Conservation (phyloP, 2,888 invertebrate species). For the Seira sanloemensis region DNA sequence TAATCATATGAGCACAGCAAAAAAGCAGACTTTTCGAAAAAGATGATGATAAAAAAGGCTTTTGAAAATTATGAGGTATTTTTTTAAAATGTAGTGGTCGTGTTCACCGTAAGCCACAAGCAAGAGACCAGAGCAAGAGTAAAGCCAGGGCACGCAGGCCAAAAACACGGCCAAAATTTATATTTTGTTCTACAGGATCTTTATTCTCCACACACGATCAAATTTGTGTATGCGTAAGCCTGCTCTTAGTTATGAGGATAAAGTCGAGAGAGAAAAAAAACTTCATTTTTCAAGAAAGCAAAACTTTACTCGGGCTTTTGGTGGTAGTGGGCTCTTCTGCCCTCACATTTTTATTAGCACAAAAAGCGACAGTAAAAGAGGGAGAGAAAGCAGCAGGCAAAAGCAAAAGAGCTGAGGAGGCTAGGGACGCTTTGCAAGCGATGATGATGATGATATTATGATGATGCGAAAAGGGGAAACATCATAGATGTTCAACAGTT, state of each 20-base stretch:
- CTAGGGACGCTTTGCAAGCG: background rate
- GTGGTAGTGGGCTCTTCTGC: background rate
- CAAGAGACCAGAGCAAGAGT: background rate
- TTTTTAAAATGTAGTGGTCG: background rate
- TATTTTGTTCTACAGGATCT: background rate
- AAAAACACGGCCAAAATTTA: background rate
- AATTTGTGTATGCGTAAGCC: background rate
- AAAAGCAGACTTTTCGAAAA: background rate
- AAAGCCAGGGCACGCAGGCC: background rate
- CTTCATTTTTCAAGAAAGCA: background rate
- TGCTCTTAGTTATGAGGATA: background rate
- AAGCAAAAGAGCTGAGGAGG: no score
- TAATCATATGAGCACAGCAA: background rate
- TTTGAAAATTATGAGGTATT: no score
- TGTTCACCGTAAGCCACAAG: background rate
- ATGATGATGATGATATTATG: background rate
- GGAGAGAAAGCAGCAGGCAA: background rate
- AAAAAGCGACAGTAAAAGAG: background rate
- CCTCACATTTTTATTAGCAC: no score
- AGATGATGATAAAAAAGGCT: background rate
- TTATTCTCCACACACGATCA: background rate
- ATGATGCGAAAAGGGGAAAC: slow-evolving; percentile 24
- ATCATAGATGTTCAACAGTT: slow-evolving; percentile 44
- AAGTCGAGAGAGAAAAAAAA: background rate
- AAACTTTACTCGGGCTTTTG: background rate